phyloP scores from a whole-genome alignment of 2,113 vertebrate species.

The Mola mola region DNA sequence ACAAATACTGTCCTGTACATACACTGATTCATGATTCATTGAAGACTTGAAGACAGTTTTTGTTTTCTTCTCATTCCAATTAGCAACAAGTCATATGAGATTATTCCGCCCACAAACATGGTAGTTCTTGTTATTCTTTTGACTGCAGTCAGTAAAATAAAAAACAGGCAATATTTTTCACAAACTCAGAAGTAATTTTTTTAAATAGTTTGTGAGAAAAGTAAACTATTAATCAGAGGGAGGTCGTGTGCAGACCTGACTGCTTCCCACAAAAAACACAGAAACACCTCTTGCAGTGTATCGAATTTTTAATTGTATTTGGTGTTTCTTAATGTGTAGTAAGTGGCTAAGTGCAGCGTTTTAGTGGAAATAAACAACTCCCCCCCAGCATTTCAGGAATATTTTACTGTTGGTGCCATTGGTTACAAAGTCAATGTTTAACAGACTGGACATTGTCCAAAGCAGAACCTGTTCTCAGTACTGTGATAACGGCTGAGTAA shows the following conservation, averaged over 20 bases:
- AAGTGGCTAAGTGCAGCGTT: too few species aligned
- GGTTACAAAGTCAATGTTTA: too few species aligned
- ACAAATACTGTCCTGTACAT: background rate
- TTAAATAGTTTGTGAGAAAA: background rate
- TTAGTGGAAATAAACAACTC: too few species aligned
- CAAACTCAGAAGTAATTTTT: background rate
- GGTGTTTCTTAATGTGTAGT: too few species aligned
- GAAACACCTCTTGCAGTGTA: conserved; percentile 35
- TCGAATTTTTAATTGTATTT: too few species aligned
- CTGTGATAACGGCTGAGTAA: too few species aligned
- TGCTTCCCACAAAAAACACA: conserved; percentile 39
- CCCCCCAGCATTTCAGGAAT: too few species aligned
- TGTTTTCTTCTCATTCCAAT: too few species aligned
- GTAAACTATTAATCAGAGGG: too few species aligned
- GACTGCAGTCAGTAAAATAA: background rate
- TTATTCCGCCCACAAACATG: background rate
- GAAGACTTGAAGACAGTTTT: background rate
- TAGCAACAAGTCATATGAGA: background rate
- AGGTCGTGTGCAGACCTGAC: conserved; percentile 30
- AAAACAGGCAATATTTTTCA: background rate
- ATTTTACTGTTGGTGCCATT: too few species aligned
- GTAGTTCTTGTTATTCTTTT: background rate
- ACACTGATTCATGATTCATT: background rate
- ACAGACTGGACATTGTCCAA: too few species aligned
- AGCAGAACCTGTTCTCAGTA: too few species aligned